Base-by-base conservation (phyloP, 2,888 invertebrate species). In the Aspidapion aeneum region DNA sequence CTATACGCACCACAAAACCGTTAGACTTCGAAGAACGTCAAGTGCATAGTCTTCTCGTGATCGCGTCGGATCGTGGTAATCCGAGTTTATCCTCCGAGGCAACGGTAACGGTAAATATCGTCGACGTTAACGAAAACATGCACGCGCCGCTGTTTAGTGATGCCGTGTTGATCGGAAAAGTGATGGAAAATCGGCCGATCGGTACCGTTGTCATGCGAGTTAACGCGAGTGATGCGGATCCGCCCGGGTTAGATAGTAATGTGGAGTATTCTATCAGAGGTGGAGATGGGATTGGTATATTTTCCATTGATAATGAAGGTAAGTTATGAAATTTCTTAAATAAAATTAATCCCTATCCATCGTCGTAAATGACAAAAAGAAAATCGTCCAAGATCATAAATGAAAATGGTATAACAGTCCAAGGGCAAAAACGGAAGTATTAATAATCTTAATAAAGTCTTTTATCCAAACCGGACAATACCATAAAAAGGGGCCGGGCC, bases 121-220 rank as follows among this genome's bases (percentile, higher is more conserved):
- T 93, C 70, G 97, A 98, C 81, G 96, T 97, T 18, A 95, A 98
- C 81, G 97, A 97, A 81, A 97, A 97, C 81, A 83, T 88, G 62
- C 87, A 89, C 79, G 84, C 94, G 60, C 96, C 97, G 1, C 82
- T 84, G 69, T 97, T 97, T 79, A 85, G 85, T 60, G 93, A 92
- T 78, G 91, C 90, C 74, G 93, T 94, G 69, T 82, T 90, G 67
- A 81, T 85, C 66, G 91, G 90, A 58, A 83, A 82, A 70, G 90
- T 97, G 67, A 82, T 81, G 63, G 97, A 98, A 82, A 95, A 94
- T 79, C 86, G 87, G 73, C 87, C 90, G 3, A 83, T 88, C 54
- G 93, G 91, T 61, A 86, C 91, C 1, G 82, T 87, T 52, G 95
- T 95, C 69, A 87, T 91, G 75, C 86, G 85, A 67, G 88, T 95